phyloP scores from a whole-genome alignment of 2,888 invertebrate genomes.

The Acronicta leporina region DNA sequence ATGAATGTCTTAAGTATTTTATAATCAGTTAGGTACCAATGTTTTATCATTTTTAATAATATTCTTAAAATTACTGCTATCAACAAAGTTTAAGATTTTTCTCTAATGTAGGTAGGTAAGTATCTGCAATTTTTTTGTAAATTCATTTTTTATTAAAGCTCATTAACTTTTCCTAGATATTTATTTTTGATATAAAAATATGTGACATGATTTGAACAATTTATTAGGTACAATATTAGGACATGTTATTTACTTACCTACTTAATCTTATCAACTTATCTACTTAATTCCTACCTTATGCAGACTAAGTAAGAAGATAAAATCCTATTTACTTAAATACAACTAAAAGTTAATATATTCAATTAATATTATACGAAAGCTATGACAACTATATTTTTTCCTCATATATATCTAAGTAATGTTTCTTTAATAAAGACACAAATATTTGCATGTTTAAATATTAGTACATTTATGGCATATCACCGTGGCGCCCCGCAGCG shows the following conservation, averaged over 20 bases:
- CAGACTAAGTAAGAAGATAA: no score
- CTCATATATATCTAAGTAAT: conserved; percentile 9
- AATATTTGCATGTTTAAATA: conserved; percentile 45
- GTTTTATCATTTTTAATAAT: conserved; percentile 9
- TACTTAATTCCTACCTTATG: no score
- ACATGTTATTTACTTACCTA: no score
- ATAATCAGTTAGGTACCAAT: background rate
- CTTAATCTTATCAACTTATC: no score
- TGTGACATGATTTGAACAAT: no score
- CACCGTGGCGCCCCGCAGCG: conserved; percentile 38
- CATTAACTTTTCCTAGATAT: background rate
- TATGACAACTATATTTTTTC: background rate
- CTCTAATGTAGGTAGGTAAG: background rate
- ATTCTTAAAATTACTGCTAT: conserved; percentile 21
- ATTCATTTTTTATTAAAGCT: conserved; percentile 11
- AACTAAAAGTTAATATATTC: no score
- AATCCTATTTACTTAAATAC: no score
- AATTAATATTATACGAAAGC: no score
- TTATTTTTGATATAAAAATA: no score
- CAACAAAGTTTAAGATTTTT: conserved; percentile 11
- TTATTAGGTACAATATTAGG: no score
- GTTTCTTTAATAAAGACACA: conserved; percentile 37
- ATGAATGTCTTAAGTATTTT: conserved; percentile 16
- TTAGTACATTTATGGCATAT: conserved; percentile 43
- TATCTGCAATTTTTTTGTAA: conserved; percentile 1